Evolutionary conservation across 2,113 vertebrate species (phyloP).

Genomic region (Engystomops pustulosus): DNA sequence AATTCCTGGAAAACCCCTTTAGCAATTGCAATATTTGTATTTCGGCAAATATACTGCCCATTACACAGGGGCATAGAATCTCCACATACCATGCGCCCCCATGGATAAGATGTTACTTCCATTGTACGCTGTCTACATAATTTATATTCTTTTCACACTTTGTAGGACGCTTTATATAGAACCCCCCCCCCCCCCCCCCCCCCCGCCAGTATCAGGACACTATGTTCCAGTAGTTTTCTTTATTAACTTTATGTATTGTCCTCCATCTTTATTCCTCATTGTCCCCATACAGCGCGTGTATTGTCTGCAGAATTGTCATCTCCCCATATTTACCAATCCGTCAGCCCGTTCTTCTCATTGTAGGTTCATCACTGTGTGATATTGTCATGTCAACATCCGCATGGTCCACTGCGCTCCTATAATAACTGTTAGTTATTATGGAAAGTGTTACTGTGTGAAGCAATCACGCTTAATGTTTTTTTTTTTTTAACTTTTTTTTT

Average conservation of each 20-base stretch:
- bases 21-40: too few species aligned
- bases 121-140: too few species aligned
- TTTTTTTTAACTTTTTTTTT: conserved; percentile 45
- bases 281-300: neutral
- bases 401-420: conserved; percentile 53
- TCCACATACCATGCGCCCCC: too few species aligned
- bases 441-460: conserved; percentile 52
- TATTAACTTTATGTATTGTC: neutral
- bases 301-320: conserved; percentile 17
- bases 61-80: too few species aligned
- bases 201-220: neutral
- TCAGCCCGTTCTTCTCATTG: conserved; percentile 30
- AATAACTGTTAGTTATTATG: conserved; percentile 59
- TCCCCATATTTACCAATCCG: conserved; percentile 45
- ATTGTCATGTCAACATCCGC: conserved; percentile 57
- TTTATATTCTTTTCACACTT: neutral
- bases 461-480: conserved; percentile 48
- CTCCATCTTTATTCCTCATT: neutral
- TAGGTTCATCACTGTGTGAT: conserved; percentile 52
- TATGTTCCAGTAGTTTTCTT: neutral
- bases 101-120: too few species aligned
- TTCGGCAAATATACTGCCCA: too few species aligned
- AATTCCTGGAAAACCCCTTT: too few species aligned
- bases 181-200: too few species aligned
- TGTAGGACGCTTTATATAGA: too few species aligned